phyloP scores from a whole-genome alignment of 2,888 invertebrate genomes.

The Baccha elongata region DNA sequence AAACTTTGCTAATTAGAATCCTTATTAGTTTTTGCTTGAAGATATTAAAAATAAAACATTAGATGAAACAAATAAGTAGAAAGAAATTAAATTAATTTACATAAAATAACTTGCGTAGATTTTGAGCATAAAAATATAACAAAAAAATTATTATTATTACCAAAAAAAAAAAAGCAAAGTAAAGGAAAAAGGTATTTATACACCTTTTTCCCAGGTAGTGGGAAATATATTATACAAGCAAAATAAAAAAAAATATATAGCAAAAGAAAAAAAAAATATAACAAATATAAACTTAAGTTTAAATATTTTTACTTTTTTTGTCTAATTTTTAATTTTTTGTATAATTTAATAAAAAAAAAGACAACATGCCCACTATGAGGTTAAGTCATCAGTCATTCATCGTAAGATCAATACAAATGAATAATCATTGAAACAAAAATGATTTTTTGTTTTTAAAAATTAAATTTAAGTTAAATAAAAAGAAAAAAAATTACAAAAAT shows the following conservation, averaged over 20 bases:
- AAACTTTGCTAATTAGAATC: slow-evolving; percentile 47
- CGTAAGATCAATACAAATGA: slow-evolving; percentile 43
- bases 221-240: slow-evolving; percentile 65
- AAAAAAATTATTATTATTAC: slow-evolving; percentile 30
- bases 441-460: slow-evolving; percentile 46
- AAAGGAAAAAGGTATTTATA: slow-evolving; percentile 54
- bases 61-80: slow-evolving; percentile 56
- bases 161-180: slow-evolving; percentile 30
- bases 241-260: slow-evolving; percentile 49
- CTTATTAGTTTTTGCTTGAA: slow-evolving; percentile 67
- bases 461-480: slow-evolving; percentile 62
- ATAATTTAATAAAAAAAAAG: slow-evolving; percentile 46
- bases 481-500: slow-evolving; percentile 6
- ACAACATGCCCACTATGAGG: slow-evolving; percentile 73
- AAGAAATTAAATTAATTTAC: slow-evolving; percentile 35
- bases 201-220: slow-evolving; percentile 67
- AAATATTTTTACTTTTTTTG: slow-evolving; percentile 44
- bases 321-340: neutral
- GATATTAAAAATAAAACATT: slow-evolving; percentile 43
- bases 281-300: slow-evolving; percentile 67
- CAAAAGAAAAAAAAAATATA: slow-evolving; percentile 42
- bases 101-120: slow-evolving; percentile 53
- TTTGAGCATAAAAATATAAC: slow-evolving; percentile 50
- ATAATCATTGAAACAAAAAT: slow-evolving; percentile 24
- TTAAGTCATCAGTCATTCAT: slow-evolving; percentile 73